Base-by-base conservation (phyloP, 2,797 vertebrate species). In the Caiman crocodilus region DNA sequence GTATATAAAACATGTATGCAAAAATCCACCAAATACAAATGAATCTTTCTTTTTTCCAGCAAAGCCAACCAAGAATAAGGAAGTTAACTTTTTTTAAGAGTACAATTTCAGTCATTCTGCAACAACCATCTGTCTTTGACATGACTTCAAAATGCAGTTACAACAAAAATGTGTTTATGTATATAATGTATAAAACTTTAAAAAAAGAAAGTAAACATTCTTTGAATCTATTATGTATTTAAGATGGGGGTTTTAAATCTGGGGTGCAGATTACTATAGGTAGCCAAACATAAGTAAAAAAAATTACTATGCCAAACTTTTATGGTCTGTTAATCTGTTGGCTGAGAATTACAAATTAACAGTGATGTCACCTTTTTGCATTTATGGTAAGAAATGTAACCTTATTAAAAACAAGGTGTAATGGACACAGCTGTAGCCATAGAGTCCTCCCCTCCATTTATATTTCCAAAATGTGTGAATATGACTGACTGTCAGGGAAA, bases 171-270 rank as follows among this genome's bases (percentile, higher is more conserved):
- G 57, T 65, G 71, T 76, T 15, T 77, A 0, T 92, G 21, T 90
- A 88, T 94, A 89, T 94, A 90, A 75, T 78, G 79, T 95, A 93
- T 91, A 94, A 96, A 96, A 87, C 57, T 59, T 94, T 50, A 50
- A 92, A 87, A 89, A 89, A 95, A 92, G 92, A 93, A 95, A 91
- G 85, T 93, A 92, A 96, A 90, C 94, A 92, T 92, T 87, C 77
- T 85, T 90, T 91, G 93, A 97, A 89, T 87, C 94, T 96, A 84
- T 90, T 79, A 94, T 92, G 93, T 96, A 95, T 90, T 92, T 93
- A 94, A 50, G 42, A 96, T 94, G 94, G 94, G 94, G 96, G 95
- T 96, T 73, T 96, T 88, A 91, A 96, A 90, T 95, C 93, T 94
- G 87, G 42, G 42, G 95, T 97, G 96, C 89, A 91, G 90, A 94